Percentiles rank a stretch among this genome's conserved stretches.
These are phyloP conservation scores for Urocolius indicus DNA, from an alignment of 2,113 vertebrate genomes.

Conservation along the genomic window DNA sequence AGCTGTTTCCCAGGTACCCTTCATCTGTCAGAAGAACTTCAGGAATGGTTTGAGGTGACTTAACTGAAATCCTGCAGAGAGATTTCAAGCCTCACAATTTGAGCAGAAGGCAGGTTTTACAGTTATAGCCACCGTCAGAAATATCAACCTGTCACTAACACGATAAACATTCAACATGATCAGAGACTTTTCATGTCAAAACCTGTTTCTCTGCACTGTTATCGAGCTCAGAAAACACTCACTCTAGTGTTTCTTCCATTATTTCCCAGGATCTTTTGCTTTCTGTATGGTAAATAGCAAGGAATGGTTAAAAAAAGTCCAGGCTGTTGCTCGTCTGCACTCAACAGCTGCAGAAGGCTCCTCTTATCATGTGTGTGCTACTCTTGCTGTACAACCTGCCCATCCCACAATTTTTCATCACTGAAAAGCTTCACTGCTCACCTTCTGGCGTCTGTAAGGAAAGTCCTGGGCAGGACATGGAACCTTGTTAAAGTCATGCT, in stretches of 20 bases:
- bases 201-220: not conserved
- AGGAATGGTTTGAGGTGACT: not conserved
- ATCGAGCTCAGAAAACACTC: not conserved
- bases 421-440: not conserved
- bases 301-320: not conserved
- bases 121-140: not conserved
- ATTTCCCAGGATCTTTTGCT: not conserved
- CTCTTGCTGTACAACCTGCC: not conserved
- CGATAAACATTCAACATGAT: not conserved
- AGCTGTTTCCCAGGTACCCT: not conserved
- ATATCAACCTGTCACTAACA: not conserved
- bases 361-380: not conserved
- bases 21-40: not conserved
- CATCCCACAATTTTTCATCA: too few relatives aligned
- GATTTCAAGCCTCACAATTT: not conserved
- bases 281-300: not conserved
- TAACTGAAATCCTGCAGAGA: not conserved
- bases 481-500: not conserved
- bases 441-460: not conserved
- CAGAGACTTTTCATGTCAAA: not conserved
- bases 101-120: not conserved
- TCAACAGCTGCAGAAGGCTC: not conserved
- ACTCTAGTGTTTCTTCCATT: not conserved
- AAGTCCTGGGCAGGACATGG: not conserved
- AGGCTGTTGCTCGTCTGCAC: not conserved